These are phyloP conservation scores for Lordiphosa stackelbergi DNA, from an alignment of 1,140 invertebrate genomes.

Conservation along the genomic window DNA sequence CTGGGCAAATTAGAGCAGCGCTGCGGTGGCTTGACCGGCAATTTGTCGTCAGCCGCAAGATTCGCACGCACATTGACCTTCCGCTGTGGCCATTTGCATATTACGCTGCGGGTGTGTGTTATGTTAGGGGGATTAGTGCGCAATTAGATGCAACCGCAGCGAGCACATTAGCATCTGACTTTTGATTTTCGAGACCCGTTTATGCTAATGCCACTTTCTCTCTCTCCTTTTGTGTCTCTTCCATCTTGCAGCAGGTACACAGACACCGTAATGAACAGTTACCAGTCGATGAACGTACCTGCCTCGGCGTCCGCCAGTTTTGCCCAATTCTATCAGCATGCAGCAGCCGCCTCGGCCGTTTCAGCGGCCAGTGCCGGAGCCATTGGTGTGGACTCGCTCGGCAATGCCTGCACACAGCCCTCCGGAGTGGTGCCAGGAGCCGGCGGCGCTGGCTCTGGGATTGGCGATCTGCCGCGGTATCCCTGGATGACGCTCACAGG, in stretches of 20 bases:
- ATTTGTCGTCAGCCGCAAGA: slow-evolving; percentile 51
- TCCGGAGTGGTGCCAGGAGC: slow-evolving; percentile 78
- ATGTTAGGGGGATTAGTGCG: slow-evolving; percentile 49
- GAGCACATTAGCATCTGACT: slow-evolving; percentile 58
- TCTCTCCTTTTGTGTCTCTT: neutral
- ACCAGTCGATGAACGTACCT: slow-evolving; percentile 77
- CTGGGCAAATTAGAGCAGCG: slow-evolving; percentile 56
- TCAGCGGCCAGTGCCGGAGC: slow-evolving; percentile 80
- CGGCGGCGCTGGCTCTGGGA: slow-evolving; percentile 82
- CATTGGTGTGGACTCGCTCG: slow-evolving; percentile 76
- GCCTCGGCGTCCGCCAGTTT: slow-evolving; percentile 78
- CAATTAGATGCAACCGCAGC: slow-evolving; percentile 58
- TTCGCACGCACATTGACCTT: slow-evolving; percentile 75
- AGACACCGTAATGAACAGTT: slow-evolving; percentile 77
- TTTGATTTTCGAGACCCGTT: slow-evolving; percentile 12
- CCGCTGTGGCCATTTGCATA: slow-evolving; percentile 68
- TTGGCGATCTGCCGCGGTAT: slow-evolving; percentile 91
- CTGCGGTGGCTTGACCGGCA: slow-evolving; percentile 44
- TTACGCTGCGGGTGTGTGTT: slow-evolving; percentile 51
- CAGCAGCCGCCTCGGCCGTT: slow-evolving; percentile 81
- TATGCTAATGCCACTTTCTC: slow-evolving; percentile 32
- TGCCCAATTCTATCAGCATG: slow-evolving; percentile 92
- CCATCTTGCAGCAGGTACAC: slow-evolving; percentile 65
- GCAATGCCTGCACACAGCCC: slow-evolving; percentile 80
- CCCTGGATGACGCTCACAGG: slow-evolving; percentile 99